phyloP scores from a whole-genome alignment of 2,113 vertebrate genomes.

The Pao palembangensis region DNA sequence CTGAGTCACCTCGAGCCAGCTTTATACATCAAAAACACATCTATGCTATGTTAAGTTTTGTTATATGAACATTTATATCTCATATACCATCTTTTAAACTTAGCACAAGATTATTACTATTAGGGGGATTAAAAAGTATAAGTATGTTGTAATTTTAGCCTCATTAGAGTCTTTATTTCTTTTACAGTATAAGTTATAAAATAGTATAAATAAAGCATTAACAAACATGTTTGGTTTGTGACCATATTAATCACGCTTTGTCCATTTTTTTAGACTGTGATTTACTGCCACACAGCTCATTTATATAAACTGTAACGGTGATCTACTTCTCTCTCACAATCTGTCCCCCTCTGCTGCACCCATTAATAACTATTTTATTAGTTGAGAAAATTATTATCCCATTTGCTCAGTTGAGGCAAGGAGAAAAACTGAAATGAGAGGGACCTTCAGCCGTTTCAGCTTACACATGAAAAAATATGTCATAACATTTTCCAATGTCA shows the following conservation, averaged over 20 bases:
- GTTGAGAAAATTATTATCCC: neutral
- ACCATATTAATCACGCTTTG: neutral
- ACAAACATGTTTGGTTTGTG: too few relatives aligned
- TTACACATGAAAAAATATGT: neutral
- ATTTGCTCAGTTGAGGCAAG: neutral
- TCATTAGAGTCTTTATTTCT: neutral
- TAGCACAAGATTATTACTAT: neutral
- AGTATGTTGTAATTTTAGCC: neutral
- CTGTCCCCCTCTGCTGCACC: too few relatives aligned
- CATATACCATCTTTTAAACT: neutral
- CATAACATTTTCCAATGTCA: neutral
- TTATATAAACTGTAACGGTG: neutral
- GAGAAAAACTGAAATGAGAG: neutral
- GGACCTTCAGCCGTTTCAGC: neutral
- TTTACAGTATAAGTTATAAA: neutral
- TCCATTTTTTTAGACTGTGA: neutral
- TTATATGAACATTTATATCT: neutral
- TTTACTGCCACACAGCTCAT: neutral
- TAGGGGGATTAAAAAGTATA: neutral
- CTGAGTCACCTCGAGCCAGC: slow-evolving; percentile 7
- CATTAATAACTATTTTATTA: neutral
- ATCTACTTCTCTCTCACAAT: neutral
- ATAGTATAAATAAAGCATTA: too few relatives aligned
- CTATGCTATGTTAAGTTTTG: neutral
- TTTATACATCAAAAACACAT: neutral